Base-by-base conservation (phyloP, 2,888 invertebrate genomes). In the Boloria euphrosyne region DNA sequence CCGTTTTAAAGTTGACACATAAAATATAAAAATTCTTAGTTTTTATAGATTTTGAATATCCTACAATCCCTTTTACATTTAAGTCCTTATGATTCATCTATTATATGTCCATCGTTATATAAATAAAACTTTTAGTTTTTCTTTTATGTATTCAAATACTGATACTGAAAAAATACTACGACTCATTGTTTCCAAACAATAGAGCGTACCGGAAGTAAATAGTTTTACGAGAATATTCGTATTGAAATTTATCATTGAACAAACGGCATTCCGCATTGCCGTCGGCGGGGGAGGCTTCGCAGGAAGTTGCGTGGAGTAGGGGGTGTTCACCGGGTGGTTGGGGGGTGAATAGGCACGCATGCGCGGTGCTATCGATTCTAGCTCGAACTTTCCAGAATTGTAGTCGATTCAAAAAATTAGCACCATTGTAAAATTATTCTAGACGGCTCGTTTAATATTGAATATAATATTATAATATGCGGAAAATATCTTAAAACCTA, bases 291-390 rank as follows among this genome's bases (percentile, higher is more conserved):
- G 63, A 80, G 80, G 76, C 76, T 77, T 74, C 73, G 70, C 74
- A 76, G 80, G 80, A 79, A 67, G 54, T 54, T 22, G 50, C 62
- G 44, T 50, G 58, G 50, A 7, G 66, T 50, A 22, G 31, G 18
- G 59, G 58, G 60, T 14, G 47, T 54, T 44, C 49, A 61, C 50
- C 62, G 51, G 66, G 67, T 54, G 65, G 27, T 14, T 38, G 46
- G 63, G 58, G 52, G 22, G 63, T 38, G 6, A 50, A 50, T 44
- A 38, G 67, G 59, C 47, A 43, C 74, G 72, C 76, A 73, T 73
- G 76, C 74, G 76, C 65, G 62, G 61, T 58, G 67, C 49, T 76
- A 76, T 75, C 75, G 76, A 76, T 74, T 67, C 61, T 49, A 60
- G 63, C 64, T 60, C 58, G 60, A 47, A 66, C 31, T 63, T 60